A percentile compares a stretch with the other conserved stretches of the same genome.
phyloP scores from a whole-genome alignment of 2,797 vertebrate genomes.

The Salmo trutta region DNA sequence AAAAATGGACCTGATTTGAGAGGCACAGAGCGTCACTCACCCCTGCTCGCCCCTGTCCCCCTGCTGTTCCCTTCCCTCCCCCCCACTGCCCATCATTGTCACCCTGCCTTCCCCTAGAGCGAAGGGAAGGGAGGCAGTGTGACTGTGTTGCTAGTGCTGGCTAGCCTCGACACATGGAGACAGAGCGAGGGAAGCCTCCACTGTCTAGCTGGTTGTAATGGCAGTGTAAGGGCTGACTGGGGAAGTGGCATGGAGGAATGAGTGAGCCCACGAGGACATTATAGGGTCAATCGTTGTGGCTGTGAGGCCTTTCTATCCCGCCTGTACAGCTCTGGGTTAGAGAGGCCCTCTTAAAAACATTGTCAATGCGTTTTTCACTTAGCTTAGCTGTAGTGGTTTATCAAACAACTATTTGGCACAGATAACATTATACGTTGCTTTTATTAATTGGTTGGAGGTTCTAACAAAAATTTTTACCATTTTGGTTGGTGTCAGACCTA shows the following conservation, averaged over 20 bases:
- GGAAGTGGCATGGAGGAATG: constrained; percentile 42
- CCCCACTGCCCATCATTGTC: constrained; percentile 60
- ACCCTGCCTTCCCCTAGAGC: constrained; percentile 34
- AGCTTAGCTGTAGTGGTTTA: not conserved
- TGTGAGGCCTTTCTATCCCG: not conserved
- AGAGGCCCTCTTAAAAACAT: too few species aligned
- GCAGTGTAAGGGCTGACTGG: constrained; percentile 36
- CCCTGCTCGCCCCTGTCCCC: constrained; percentile 69
- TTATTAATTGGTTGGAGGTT: not conserved
- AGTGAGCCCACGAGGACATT: constrained; percentile 13
- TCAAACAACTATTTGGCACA: not conserved
- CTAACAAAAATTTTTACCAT: too few species aligned
- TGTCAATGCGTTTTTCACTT: not conserved
- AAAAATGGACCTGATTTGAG: constrained; percentile 87
- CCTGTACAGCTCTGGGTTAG: not conserved
- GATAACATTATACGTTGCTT: not conserved
- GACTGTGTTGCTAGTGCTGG: not conserved
- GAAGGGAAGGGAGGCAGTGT: not conserved
- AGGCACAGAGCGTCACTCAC: constrained; percentile 73
- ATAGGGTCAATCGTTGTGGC: not conserved
- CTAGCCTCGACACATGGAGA: not conserved
- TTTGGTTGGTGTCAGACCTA: too few species aligned
- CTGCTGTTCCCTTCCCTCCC: constrained; percentile 60
- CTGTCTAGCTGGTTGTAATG: constrained; percentile 24
- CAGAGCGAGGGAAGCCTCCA: not conserved